These are phyloP conservation scores for Patella caerulea DNA, from an alignment of 2,888 invertebrate species.

Conservation along the genomic window DNA sequence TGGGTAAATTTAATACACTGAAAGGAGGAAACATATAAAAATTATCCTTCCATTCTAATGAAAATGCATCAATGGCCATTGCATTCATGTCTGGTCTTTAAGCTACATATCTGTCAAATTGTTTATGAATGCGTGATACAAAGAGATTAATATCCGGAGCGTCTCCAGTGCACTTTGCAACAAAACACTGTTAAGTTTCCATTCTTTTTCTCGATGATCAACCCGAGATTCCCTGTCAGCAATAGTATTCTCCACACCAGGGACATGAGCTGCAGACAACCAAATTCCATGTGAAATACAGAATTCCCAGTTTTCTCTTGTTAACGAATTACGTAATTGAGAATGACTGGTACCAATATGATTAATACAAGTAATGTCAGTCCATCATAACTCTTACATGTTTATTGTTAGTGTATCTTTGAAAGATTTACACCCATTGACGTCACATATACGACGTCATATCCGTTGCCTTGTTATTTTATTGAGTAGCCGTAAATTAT, in stretches of 20 bases:
- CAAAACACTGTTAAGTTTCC: slow-evolving; percentile 22
- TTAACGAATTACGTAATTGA: slow-evolving; percentile 9
- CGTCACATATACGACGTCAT: too few relatives aligned
- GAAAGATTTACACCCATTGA: too few relatives aligned
- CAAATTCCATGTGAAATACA: slow-evolving; percentile 22
- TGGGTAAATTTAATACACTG: slow-evolving; percentile 19
- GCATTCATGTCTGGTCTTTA: slow-evolving; percentile 30
- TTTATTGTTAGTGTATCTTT: too few relatives aligned
- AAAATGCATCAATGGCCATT: slow-evolving; percentile 26
- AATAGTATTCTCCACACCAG: slow-evolving; percentile 21
- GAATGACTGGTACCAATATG: slow-evolving; percentile 26
- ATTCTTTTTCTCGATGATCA: slow-evolving; percentile 21
- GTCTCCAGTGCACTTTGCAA: slow-evolving; percentile 11
- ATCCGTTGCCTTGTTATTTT: too few relatives aligned
- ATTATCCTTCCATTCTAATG: slow-evolving; percentile 19
- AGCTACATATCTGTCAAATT: slow-evolving; percentile 23
- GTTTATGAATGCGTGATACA: slow-evolving; percentile 27
- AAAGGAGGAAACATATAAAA: slow-evolving; percentile 26
- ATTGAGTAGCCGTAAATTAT: too few relatives aligned
- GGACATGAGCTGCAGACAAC: slow-evolving; percentile 23
- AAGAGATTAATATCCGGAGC: slow-evolving; percentile 28
- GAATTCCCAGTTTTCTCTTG: slow-evolving; percentile 21
- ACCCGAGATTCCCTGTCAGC: slow-evolving; percentile 20
- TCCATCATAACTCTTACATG: too few relatives aligned
- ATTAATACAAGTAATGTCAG: slow-evolving; percentile 20